These are phyloP conservation scores for Protophormia terraenovae DNA, from an alignment of 2,888 invertebrate genomes.

Conservation along the genomic window DNA sequence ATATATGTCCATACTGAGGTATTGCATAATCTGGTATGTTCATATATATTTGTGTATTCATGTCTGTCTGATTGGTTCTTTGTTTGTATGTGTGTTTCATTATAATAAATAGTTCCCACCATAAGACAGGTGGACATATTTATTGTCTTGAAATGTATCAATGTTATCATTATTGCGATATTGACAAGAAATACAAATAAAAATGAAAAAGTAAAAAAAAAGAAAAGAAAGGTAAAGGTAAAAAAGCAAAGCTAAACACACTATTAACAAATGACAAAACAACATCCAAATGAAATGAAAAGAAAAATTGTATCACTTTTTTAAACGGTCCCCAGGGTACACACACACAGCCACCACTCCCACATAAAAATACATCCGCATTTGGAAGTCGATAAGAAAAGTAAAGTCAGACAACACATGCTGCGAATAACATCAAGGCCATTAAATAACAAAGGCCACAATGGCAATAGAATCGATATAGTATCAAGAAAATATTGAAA, in stretches of 20 bases:
- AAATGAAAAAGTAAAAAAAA: neutral
- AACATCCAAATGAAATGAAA: slow-evolving; percentile 14
- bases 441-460: slow-evolving; percentile 42
- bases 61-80: neutral
- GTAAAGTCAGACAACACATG: slow-evolving; percentile 49
- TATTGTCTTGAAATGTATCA: slow-evolving; percentile 48
- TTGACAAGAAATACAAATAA: slow-evolving; percentile 16
- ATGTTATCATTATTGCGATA: slow-evolving; percentile 35
- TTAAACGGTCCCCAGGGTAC: slow-evolving; percentile 45
- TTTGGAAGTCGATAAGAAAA: neutral
- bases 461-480: slow-evolving; percentile 11
- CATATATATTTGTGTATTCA: neutral
- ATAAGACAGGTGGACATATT: slow-evolving; percentile 46
- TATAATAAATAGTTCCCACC: slow-evolving; percentile 41
- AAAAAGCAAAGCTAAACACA: slow-evolving; percentile 17
- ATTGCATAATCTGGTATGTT: too few relatives aligned
- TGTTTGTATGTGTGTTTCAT: neutral
- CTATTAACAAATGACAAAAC: slow-evolving; percentile 13
- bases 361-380: neutral
- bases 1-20: too few relatives aligned
- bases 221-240: neutral
- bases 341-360: neutral
- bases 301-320: slow-evolving; percentile 43
- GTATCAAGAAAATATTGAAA: slow-evolving; percentile 32
- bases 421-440: slow-evolving; percentile 53